Base-by-base conservation (phyloP, 2,113 vertebrate genomes). In the Aptenodytes patagonicus region DNA sequence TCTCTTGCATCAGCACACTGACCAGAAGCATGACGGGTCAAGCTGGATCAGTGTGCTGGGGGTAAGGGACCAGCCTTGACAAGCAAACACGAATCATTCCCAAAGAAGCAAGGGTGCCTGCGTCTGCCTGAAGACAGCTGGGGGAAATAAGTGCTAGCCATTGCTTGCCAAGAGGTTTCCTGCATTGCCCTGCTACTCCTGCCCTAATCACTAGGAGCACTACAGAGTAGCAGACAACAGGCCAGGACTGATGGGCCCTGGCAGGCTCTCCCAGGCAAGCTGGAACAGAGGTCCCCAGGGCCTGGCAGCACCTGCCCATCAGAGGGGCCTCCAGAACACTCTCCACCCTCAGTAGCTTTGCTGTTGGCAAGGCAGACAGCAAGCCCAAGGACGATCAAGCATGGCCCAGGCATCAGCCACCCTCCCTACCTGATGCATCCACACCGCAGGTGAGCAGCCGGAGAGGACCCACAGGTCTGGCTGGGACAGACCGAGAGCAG, bases 161-260 rank as follows among this genome's bases (percentile, higher is more conserved):
- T 6, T 36, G 44, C 55, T 77, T 72, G 47, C 42, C 60, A 68
- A 82, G 47, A 84, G 42, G 15, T 68, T 71, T 87, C 38, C 70
- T 91, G 47, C 16, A 15, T 2, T 66, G 62, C 22, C 24, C 57
- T 55, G 44, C 38, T 79, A 46, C 42, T 76, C 70, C 65, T 79
- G 26, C 70, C 47, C 51, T 38, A 24, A 38, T 46, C 66, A 26
- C 29, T 32, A 40, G 55, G 22, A 65, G 34, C 64, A 20, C 60
- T 22, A 28, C 0, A 0, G 46, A 94, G 55, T 1, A 78, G 47
- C 52, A 79, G 32, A 38, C 0, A 0, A 58, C 47, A 83, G 36
- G 38, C 44, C 36, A 71, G 64, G 57, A 73, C 61, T 29, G 52
- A 75, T 1, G 17, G 40, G 34, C 57, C 64, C 61, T 49, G 31